Percentiles rank a stretch among this genome's conserved stretches.
These are phyloP conservation scores for Stegodyphus dumicola DNA, from an alignment of 1,140 invertebrate species.

Conservation along the genomic window DNA sequence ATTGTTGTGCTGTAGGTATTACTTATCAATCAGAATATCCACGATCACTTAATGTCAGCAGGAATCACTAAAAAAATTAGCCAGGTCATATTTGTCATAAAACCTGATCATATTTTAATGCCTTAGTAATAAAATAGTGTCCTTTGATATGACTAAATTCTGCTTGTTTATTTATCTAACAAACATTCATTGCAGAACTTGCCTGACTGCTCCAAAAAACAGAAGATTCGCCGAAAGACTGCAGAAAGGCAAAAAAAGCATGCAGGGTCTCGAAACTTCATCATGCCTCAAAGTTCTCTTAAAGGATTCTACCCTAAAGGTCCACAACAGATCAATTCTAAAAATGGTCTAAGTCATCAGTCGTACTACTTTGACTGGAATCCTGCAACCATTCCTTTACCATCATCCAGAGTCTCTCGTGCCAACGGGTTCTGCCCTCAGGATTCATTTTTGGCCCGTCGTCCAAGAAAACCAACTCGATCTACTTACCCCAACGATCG, in stretches of 20 bases:
- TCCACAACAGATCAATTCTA: conserved; percentile 2
- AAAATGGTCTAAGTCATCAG: background rate
- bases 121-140: too few species aligned
- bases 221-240: conserved; percentile 27
- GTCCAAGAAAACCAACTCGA: conserved; percentile 2
- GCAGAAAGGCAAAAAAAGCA: conserved; percentile 13
- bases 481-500: conserved; percentile 40
- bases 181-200: background rate
- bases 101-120: too few species aligned
- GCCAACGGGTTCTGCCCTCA: background rate
- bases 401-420: background rate
- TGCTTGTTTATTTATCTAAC: too few species aligned
- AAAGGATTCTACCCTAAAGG: conserved; percentile 18
- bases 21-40: too few species aligned
- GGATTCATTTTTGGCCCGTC: conserved; percentile 15
- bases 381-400: background rate
- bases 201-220: conserved; percentile 25
- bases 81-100: too few species aligned
- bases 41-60: too few species aligned
- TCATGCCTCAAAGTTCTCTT: background rate
- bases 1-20: too few species aligned
- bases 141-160: too few species aligned
- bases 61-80: too few species aligned
- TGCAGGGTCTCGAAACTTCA: background rate
- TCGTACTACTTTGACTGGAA: conserved; percentile 34